Conservation (phyloP, 1,140 invertebrate species). For the Leptonema lineaticorne region DNA sequence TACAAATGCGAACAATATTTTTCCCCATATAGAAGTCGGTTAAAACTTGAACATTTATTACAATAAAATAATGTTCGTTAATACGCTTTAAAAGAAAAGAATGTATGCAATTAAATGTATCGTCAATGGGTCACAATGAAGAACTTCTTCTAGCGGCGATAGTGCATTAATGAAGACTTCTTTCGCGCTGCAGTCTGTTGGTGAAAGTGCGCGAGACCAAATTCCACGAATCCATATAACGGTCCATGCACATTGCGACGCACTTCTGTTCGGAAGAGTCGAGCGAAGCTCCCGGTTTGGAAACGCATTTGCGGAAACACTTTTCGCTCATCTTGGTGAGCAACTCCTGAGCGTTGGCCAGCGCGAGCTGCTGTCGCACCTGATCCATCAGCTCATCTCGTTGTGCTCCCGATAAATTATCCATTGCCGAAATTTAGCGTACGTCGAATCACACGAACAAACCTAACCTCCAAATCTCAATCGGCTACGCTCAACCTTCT, state of each 20-base stretch:
- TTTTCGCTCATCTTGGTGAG: slow-evolving; percentile 96
- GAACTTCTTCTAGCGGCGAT: too few relatives aligned
- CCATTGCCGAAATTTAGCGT: slow-evolving; percentile 4
- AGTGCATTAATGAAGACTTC: too few relatives aligned
- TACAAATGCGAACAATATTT: too few relatives aligned
- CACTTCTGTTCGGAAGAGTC: slow-evolving; percentile 96
- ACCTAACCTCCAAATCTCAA: slow-evolving; percentile 7
- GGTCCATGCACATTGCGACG: slow-evolving; percentile 96
- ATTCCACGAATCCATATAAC: slow-evolving; percentile 96
- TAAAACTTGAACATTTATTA: too few relatives aligned
- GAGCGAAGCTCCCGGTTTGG: slow-evolving; percentile 85
- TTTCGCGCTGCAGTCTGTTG: slow-evolving; percentile 76
- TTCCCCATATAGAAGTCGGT: too few relatives aligned
- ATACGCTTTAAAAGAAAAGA: too few relatives aligned
- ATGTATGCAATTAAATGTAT: too few relatives aligned
- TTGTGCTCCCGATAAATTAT: slow-evolving; percentile 60
- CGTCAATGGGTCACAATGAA: too few relatives aligned
- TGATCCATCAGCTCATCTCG: slow-evolving; percentile 92
- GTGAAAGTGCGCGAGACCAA: slow-evolving; percentile 84
- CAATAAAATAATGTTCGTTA: too few relatives aligned
- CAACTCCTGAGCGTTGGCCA: slow-evolving; percentile 93
- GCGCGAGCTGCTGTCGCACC: slow-evolving; percentile 93
- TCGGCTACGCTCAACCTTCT: too few relatives aligned
- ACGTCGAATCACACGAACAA: background rate
- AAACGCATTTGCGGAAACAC: slow-evolving; percentile 94